Base-by-base conservation (phyloP, 2,113 vertebrate genomes). In the Himantopus leucocephalus region DNA sequence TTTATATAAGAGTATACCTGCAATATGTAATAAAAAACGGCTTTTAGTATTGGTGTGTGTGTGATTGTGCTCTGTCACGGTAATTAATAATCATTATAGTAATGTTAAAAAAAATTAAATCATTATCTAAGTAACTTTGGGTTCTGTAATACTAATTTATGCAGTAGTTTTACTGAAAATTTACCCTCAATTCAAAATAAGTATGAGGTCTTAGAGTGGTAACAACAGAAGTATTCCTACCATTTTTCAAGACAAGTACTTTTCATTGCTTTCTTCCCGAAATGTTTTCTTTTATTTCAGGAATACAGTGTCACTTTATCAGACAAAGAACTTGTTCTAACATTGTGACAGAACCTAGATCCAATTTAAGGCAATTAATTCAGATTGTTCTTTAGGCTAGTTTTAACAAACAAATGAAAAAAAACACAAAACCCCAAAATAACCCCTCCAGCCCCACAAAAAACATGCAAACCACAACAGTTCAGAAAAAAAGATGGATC, bases 281-380 rank as follows among this genome's bases (percentile, higher is more conserved):
- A 88, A 32, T 48, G 59, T 71, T 85, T 93, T 62, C 29, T 73
- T 81, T 37, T 26, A 48, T 12, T 35, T 58, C 75, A 77, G 60
- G 48, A 88, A 52, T 88, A 71, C 47, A 39, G 45, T 74, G 72
- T 91, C 87, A 85, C 87, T 88, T 83, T 70, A 97, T 90, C 78
- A 77, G 92, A 94, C 79, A 95, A 91, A 96, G 67, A 95, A 84
- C 45, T 8, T 60, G 62, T 88, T 97, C 83, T 79, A 93, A 92
- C 85, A 81, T 45, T 67, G 58, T 85, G 79, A 96, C 93, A 95
- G 72, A 90, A 89, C 77, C 82, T 91, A 94, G 60, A 96, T 74
- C 73, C 95, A 95, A 34, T 9, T 91, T 72, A 77, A 92, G 68
- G 68, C 23, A 58, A 94, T 94, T 92, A 87, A 81, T 97, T 96